Evolutionary conservation across 2,113 vertebrate genomes (phyloP), one percentile per base, ranked within the genome.

Genomic region (Neogobius melanostomus): DNA sequence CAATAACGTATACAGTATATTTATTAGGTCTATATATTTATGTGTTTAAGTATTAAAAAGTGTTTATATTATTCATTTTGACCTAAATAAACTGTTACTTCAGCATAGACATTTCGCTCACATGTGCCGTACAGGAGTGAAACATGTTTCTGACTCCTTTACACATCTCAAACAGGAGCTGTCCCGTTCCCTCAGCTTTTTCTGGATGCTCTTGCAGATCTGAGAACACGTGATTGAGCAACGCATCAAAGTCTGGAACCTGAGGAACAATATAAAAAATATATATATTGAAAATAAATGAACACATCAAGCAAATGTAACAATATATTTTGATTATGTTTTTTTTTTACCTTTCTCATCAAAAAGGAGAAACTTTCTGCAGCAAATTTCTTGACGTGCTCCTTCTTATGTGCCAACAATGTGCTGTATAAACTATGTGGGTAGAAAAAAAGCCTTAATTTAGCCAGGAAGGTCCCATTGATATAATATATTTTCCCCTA

Each of bases 321-420:
- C 45, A 8, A 42, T 7, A 54, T 0, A 15, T 49, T 10, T 49
- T 42, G 36, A 17, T 36, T 16, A 2, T n/a, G 9, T 36, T 5
- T 0, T 0, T 14, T 14, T 62, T 75, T 76, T 84, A 99, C 98
- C 94, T 99, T 99, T 88, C 98, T 95, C 95, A 99, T 96, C 69
- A 99, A 77, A 85, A 98, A 99, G 42, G 96, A 95, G 90, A 99
- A 99, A 80, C 98, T 99, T 89, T 99, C 98, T 0, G 98, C 98
- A 71, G 98, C 97, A 90, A 99, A 99, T 60, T 94, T 96, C 82
- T 96, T 94, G 88, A 99, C 96, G 82, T 99, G 97, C 28, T 94
- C 92, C 72, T 98, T 98, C 81, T 94, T 95, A 90, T 99, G 97
- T 64, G 92, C 95, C 92, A 99, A 80, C 12, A 98, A 88, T 21